Base-by-base conservation (phyloP, 2,888 invertebrate genomes). In the Stenodera caucasica region DNA sequence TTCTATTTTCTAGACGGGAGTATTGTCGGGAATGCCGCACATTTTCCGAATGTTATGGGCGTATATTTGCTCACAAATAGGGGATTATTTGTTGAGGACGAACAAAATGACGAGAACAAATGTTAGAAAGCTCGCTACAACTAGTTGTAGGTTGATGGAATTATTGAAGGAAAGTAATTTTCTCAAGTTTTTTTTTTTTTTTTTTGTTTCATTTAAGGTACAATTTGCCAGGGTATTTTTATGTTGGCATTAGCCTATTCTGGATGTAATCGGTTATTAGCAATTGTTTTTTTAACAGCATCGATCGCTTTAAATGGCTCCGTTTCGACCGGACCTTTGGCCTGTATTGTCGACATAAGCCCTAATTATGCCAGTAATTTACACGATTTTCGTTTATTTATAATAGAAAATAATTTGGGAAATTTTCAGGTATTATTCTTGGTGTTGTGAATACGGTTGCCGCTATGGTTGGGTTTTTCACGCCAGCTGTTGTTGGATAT, bases 331-430 rank as follows among this genome's bases (percentile, higher is more conserved):
- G 89, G 89, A 0, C 85, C 87, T 1, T 77, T 89, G 32, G 86
- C 89, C 2, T 85, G 84, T 55, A 82, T 88, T 58, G 88, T 90
- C 8, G 90, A 90, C 69, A 82, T 90, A 52, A 85, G 88, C 58
- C 88, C 88, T 0, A 88, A 87, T 75, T 84, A 82, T 69, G 84
- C 84, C 9, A 82, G 84, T 81, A 73, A 77, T 78, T 69, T n/a
- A n/a, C n/a, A n/a, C n/a, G n/a, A n/a, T n/a, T n/a, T n/a, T n/a
- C n/a, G n/a, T n/a, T n/a, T n/a, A n/a, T n/a, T 33, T 23, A 52
- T 58, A 49, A 12, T 53, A 14, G 35, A 9, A 30, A 14, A 56
- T 11, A 12, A 33, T 29, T 55, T 55, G 49, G 35, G 11, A 29
- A 49, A 32, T 15, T 15, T 33, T n/a, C 79, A 75, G 86, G 85